Evolutionary conservation across 2,888 invertebrate genomes (phyloP).

Genomic region (Gymnoscelis rufifasciata): DNA sequence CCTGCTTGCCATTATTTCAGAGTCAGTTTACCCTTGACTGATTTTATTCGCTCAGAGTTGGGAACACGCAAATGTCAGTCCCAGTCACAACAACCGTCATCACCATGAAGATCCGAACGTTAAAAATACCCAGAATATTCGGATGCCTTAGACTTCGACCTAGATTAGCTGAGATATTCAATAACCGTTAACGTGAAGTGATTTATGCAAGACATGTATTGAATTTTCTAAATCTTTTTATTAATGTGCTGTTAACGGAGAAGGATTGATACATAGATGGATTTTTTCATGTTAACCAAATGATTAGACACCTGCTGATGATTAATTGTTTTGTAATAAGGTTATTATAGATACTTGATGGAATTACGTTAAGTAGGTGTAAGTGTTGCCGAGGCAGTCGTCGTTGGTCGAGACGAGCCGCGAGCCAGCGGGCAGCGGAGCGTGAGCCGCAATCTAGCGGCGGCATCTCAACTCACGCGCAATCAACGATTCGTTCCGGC

Average conservation of each 20-base stretch:
- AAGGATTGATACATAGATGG: no score
- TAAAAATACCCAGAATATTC: no score
- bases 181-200: no score
- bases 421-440: conserved; percentile 34
- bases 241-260: no score
- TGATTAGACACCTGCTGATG: no score
- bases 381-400: conserved; percentile 16
- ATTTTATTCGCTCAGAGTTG: conserved; percentile 23
- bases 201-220: no score
- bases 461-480: conserved; percentile 65
- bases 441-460: conserved; percentile 64
- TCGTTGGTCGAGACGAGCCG: conserved; percentile 11
- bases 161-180: no score
- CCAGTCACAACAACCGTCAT: conserved; percentile 75
- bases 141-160: no score
- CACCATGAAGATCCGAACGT: conserved; percentile 41
- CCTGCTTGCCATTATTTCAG: conserved; percentile 34
- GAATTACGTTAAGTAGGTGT: conserved; percentile 1
- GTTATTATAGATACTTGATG: no score
- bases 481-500: conserved; percentile 75
- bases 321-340: no score
- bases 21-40: conserved; percentile 30
- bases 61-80: conserved; percentile 61
- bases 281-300: no score
- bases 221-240: no score